phyloP scores from a whole-genome alignment of 2,888 invertebrate species.

The Aspidapion aeneum region DNA sequence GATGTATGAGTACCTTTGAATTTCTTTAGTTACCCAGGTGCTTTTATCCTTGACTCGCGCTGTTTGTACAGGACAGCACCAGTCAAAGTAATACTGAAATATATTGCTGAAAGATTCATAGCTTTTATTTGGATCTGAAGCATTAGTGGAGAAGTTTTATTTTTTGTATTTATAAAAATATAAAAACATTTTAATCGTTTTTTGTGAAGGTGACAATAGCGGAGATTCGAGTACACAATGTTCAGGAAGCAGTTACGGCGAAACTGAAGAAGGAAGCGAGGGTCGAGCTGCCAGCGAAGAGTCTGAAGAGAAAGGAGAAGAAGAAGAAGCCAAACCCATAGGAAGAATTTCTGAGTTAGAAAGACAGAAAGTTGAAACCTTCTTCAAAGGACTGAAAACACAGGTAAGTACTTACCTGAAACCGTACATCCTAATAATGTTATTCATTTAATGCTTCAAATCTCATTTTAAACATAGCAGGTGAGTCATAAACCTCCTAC shows the following conservation, averaged over 20 bases:
- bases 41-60: too few species aligned
- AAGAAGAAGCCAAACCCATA: constrained; percentile 44
- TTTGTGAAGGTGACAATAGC: constrained; percentile 55
- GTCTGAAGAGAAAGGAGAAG: constrained; percentile 32
- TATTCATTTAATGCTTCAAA: not conserved
- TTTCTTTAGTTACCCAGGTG: too few species aligned
- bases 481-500: too few species aligned
- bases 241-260: constrained; percentile 50
- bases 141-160: too few species aligned
- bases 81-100: too few species aligned
- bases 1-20: too few species aligned
- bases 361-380: constrained; percentile 66
- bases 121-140: too few species aligned
- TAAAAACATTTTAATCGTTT: too few species aligned
- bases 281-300: constrained; percentile 52
- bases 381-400: constrained; percentile 73
- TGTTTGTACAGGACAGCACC: too few species aligned
- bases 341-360: constrained; percentile 60
- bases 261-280: constrained; percentile 55
- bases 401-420: constrained; percentile 48
- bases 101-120: too few species aligned
- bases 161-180: too few species aligned
- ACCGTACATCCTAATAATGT: not conserved
- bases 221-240: constrained; percentile 50
- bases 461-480: too few species aligned